These are phyloP conservation scores for Clytia hemisphaerica DNA, from an alignment of 30 jellyfish, hydroid and myxozoan genomes.

Conservation along the genomic window DNA sequence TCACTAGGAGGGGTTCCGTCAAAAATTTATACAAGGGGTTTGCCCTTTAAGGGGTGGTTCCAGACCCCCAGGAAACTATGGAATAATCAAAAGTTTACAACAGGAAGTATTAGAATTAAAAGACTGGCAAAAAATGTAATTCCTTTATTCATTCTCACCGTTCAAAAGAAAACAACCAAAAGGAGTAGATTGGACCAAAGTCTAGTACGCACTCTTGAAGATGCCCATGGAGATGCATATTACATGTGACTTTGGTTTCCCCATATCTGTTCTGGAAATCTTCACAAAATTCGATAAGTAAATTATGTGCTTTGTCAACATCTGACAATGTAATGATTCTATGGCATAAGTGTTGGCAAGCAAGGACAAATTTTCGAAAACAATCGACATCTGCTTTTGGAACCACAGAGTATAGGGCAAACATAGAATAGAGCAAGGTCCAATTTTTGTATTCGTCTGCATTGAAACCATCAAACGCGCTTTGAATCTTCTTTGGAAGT, in stretches of 20 bases:
- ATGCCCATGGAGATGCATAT: conserved; percentile 8
- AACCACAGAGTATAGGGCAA: not conserved
- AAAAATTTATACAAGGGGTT: too few relatives aligned
- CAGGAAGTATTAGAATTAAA: too few relatives aligned
- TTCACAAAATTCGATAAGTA: not conserved
- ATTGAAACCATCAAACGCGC: conserved; percentile 6
- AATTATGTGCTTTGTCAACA: not conserved
- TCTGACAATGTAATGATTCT: not conserved
- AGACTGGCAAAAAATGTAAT: too few relatives aligned
- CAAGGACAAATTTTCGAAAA: conserved; percentile 7
- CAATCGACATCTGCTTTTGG: not conserved
- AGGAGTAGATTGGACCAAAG: conserved; percentile 10
- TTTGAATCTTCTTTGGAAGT: not conserved
- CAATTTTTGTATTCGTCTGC: conserved; percentile 11
- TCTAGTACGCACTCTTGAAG: not conserved
- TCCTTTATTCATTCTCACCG: not conserved
- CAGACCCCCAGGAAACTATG: too few relatives aligned
- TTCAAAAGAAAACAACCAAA: not conserved
- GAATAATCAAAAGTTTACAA: too few relatives aligned
- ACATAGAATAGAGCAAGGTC: not conserved
- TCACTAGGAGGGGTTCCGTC: too few relatives aligned
- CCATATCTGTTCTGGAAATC: not conserved
- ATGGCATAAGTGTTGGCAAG: not conserved
- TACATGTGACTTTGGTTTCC: not conserved
- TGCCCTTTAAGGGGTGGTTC: too few relatives aligned